Evolutionary conservation across 2,888 invertebrate species (phyloP), one percentile per base, ranked within the genome.

Genomic region (Physocephala rufipes): DNA sequence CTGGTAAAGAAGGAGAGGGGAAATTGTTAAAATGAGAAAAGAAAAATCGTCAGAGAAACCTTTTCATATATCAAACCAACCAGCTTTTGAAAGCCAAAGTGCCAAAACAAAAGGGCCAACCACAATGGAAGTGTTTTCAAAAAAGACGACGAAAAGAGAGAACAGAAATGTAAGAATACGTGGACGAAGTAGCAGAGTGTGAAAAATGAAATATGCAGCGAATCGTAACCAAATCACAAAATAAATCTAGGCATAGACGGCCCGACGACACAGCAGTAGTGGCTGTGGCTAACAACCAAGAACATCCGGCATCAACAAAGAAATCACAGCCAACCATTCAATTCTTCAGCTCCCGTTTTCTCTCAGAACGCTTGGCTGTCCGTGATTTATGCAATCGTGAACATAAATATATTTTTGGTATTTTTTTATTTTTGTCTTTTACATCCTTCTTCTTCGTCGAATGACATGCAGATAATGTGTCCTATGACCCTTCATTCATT

Each of bases 91-190:
- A 47, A 61, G 49, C 49, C 47, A 45, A 68, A 68, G 67, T 68
- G 67, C 61, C 61, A 68, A n/a, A n/a, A 68, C 68, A 62, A 68
- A 68, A 62, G 49, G 49, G 68, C 55, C 68, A 58, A 28, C 67
- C 16, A n/a, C 30, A 19, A 26, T 24, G 28, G 26, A 58, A 58
- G 58, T 24, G 21, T 12, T 1, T 28, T 26, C 2, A 58, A 21
- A n/a, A 13, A 49, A 49, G 49, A 49, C 3, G 58, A 55, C 15
- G 16, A 5, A 36, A 24, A 58, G 28, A 58, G 5, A 28, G 28
- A 28, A 58, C 5, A 28, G 28, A 58, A 58, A 15, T 9, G 24
- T 7, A 58, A 58, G 28, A 24, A 24, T 4, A 15, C 26, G 58
- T 5, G 15, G 24, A 24, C 15, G 13, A 1, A 58, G 58, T 9